Base-by-base conservation (phyloP, 1,140 invertebrate species). In the Marisa cornuarietis region DNA sequence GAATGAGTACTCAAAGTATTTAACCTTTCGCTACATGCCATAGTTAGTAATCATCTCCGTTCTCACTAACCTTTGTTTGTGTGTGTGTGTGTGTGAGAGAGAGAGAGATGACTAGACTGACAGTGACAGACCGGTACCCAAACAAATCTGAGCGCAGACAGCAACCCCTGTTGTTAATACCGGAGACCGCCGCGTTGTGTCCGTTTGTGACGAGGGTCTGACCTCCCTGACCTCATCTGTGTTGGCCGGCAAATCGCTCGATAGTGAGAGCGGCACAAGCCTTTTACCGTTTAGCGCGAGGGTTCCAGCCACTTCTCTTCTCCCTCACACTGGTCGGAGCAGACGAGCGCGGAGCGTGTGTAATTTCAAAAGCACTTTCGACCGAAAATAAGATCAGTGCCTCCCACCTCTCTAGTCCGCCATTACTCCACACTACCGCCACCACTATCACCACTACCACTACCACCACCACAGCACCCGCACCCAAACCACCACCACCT, bases 51-150 rank as follows among this genome's bases (percentile, higher is more conserved):
- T 13, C 42, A 26, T 13, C 42, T 31, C 14, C 66, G 3, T 24
- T 69, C 66, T 69, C 66, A 26, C n/a, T n/a, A 6, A 14, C 42
- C 66, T 69, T n/a, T 68, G 66, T 68, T n/a, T 68, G 66, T 10
- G 66, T 68, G 66, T 68, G 66, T 68, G 66, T n/a, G 66, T 68
- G 66, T 68, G 68, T 7, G 68, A 63, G 74, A 76, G 74, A 62
- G 24, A 8, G 61, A 63, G 62, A 63, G 76, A 49, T 26, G n/a
- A 49, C 16, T 8, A 8, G 69, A 71, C n/a, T 20, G 69, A 71
- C 26, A 71, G 69, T 26, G 69, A 71, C 69, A 71, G 69, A 71
- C 69, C 2, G 66, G 51, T 51, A 49, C 31, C 31, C 69, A 31
- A 31, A 71, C 69, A 68, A 42, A 68, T 71, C 31, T 11, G 20